Evolutionary conservation across 2,113 vertebrate species (phyloP).

Genomic region (Beaufortia kweichowensis): DNA sequence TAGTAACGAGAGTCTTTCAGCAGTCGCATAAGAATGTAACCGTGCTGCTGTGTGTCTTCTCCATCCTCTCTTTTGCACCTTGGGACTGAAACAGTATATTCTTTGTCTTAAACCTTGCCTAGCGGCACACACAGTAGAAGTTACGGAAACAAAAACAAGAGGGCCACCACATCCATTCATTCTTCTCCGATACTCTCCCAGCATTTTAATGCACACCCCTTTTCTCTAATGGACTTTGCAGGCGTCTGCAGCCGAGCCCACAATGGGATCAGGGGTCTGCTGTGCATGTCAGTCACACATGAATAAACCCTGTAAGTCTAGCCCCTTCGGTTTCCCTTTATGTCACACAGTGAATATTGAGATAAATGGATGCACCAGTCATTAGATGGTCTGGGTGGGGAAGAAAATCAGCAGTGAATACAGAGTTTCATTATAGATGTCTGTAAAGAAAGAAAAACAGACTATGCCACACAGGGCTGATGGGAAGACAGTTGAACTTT

Average conservation of each 20-base stretch:
- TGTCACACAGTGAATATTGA: slow-evolving; percentile 50
- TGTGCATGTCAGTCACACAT: slow-evolving; percentile 65
- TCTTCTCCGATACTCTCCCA: slow-evolving; percentile 54
- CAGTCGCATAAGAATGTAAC: slow-evolving; percentile 30
- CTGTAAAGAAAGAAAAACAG: neutral
- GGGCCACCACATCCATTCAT: slow-evolving; percentile 61
- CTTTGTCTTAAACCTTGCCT: slow-evolving; percentile 62
- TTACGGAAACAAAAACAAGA: slow-evolving; percentile 62
- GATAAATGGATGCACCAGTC: slow-evolving; percentile 53
- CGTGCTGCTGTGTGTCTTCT: slow-evolving; percentile 40
- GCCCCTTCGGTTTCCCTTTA: slow-evolving; percentile 48
- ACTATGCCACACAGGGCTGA: slow-evolving; percentile 29
- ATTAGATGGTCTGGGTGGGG: slow-evolving; percentile 33
- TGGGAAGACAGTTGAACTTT: slow-evolving; percentile 44
- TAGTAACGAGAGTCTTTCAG: neutral
- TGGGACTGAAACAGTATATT: slow-evolving; percentile 62
- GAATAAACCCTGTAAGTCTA: slow-evolving; percentile 55
- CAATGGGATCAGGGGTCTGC: slow-evolving; percentile 59
- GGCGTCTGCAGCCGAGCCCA: slow-evolving; percentile 54
- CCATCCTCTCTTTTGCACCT: slow-evolving; percentile 57
- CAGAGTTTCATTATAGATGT: slow-evolving; percentile 6
- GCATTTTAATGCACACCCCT: slow-evolving; percentile 64
- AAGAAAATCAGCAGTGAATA: slow-evolving; percentile 23
- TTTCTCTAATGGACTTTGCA: slow-evolving; percentile 63
- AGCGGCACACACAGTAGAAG: slow-evolving; percentile 51